Evolutionary conservation across 2,113 vertebrate genomes (phyloP).

Genomic region (Rousettus leschenaultii): DNA sequence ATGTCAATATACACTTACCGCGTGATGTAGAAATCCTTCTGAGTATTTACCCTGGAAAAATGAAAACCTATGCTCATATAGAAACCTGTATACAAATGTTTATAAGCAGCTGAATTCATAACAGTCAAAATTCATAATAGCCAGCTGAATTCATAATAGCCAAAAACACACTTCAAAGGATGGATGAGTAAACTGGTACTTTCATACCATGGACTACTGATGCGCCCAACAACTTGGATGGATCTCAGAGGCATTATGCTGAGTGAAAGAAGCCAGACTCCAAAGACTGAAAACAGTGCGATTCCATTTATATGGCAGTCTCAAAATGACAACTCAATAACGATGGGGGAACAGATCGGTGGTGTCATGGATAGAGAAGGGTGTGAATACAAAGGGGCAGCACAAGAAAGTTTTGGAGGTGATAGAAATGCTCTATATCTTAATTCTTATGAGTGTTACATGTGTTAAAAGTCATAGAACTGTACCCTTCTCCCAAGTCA

Average conservation of each 20-base stretch:
- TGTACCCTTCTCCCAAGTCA: not conserved
- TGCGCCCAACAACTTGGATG: not conserved
- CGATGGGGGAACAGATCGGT: not conserved
- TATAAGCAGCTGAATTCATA: constrained; percentile 15
- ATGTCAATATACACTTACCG: not conserved
- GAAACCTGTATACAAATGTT: not conserved
- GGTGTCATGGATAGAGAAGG: not conserved
- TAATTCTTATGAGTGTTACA: not conserved
- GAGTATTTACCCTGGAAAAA: not conserved
- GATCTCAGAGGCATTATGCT: not conserved
- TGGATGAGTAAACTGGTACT: not conserved
- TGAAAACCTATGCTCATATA: not conserved
- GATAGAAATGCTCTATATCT: not conserved
- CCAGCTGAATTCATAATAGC: not conserved
- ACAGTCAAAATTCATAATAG: not conserved
- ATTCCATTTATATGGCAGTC: not conserved
- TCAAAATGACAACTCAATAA: not conserved
- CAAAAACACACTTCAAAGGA: not conserved
- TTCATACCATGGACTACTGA: not conserved
- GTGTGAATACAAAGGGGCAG: not conserved
- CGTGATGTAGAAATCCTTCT: not conserved
- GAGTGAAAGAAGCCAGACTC: not conserved
- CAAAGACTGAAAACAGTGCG: not conserved
- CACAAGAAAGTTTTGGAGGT: not conserved
- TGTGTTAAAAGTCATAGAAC: constrained; percentile 9